These are phyloP conservation scores for human DNA, from an alignment of 2,113 vertebrate species.

Conservation along the genomic window DNA sequence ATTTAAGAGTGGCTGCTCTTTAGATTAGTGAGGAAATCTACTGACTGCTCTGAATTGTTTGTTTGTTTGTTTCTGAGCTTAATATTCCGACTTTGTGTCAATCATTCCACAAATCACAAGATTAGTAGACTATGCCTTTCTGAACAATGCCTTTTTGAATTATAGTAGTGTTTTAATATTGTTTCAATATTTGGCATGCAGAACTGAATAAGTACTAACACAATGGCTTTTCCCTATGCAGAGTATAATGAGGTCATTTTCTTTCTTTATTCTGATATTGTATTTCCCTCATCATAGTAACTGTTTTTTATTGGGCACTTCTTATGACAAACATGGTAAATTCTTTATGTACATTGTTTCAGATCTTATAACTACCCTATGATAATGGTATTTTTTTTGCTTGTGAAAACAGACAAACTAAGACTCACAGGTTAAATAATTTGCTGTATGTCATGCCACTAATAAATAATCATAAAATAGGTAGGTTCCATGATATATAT, in stretches of 20 bases:
- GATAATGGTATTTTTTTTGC: background rate
- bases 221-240: background rate
- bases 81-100: background rate
- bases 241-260: background rate
- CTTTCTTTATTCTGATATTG: background rate
- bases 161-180: background rate
- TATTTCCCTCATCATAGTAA: background rate
- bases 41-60: background rate
- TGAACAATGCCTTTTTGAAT: background rate
- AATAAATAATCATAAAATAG: background rate
- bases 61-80: conserved; percentile 2
- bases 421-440: background rate
- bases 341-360: background rate
- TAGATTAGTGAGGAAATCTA: background rate
- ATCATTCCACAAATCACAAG: background rate
- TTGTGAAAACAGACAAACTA: background rate
- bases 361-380: background rate
- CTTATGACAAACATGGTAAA: background rate
- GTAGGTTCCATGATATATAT: background rate
- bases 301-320: background rate
- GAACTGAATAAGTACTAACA: background rate
- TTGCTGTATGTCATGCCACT: background rate
- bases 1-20: background rate
- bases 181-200: background rate
- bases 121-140: background rate